Evolutionary conservation across 2,888 invertebrate genomes (phyloP), one percentile per base, ranked within the genome.

Genomic region (Amphiduros pacificus): DNA sequence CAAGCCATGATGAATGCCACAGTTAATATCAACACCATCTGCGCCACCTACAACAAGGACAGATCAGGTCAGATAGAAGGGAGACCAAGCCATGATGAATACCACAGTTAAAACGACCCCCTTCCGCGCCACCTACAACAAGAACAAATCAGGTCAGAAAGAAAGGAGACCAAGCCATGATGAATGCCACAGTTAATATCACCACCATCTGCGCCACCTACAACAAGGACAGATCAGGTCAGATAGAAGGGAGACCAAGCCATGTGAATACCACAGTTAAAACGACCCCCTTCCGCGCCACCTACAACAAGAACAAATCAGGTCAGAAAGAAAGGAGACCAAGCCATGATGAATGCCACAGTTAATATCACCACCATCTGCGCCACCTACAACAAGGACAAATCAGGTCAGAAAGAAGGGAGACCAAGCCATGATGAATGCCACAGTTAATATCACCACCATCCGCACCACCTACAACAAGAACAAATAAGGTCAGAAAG

Each of bases 301-400:
- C n/a, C n/a, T n/a, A n/a, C n/a, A n/a, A n/a, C n/a, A n/a, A n/a
- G n/a, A n/a, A n/a, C n/a, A n/a, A n/a, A n/a, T n/a, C n/a, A n/a
- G n/a, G n/a, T n/a, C 20, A 83, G 62, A 65, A 84, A 84, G 64
- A 81, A 82, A 0, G 84, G 84, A 2, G 82, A 82, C 84, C 84
- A 84, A 32, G 78, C 79, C 20, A 82, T 71, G n/a, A 81, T 74
- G 66, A 83, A 84, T 0, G 82, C 79, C n/a, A 80, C 63, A 2
- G 83, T 82, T n/a, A 84, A 78, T 11, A 84, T 82, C 36, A 84
- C 72, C 20, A 84, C 80, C 84, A 84, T 84, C 63, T 82, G 79
- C 6, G 84, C 84, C 14, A 84, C 82, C 82, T 83, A 67, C 11
- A 74, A 67, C 64, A 61, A n/a, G n/a, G n/a, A n/a, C n/a, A n/a